Evolutionary conservation across 2,113 vertebrate species (phyloP).

Genomic region (Mustelus asterias): DNA sequence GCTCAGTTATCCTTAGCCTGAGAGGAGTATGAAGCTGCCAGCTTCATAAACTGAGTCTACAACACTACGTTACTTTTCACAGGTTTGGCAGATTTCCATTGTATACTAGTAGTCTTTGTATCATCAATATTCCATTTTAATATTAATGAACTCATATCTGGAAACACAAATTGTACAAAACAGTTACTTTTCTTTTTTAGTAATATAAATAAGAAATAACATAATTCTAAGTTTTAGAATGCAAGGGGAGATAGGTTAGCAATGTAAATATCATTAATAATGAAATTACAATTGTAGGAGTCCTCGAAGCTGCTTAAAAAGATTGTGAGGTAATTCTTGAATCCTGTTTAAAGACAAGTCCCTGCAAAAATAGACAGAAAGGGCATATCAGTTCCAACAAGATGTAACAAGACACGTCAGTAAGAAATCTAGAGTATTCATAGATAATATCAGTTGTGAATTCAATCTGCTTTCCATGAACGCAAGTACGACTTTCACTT

Average conservation of each 20-base stretch:
- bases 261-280: not conserved
- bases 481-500: not conserved
- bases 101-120: not conserved
- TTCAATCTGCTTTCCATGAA: not conserved
- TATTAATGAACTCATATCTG: not conserved
- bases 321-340: constrained; percentile 64
- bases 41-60: not conserved
- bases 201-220: not conserved
- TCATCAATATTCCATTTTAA: not conserved
- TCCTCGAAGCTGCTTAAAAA: constrained; percentile 79
- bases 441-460: not conserved
- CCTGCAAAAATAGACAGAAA: constrained; percentile 55
- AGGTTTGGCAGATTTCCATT: not conserved
- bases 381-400: not conserved
- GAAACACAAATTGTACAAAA: not conserved
- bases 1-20: not conserved
- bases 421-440: not conserved
- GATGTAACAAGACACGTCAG: not conserved
- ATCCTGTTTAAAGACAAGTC: constrained; percentile 86
- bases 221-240: not conserved
- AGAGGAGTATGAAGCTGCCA: not conserved
- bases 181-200: not conserved
- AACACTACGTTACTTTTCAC: not conserved
- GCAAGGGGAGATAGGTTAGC: not conserved
- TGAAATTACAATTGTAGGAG: constrained; percentile 89